Evolutionary conservation across 2,888 invertebrate species (phyloP).

Genomic region (Meganola albula): DNA sequence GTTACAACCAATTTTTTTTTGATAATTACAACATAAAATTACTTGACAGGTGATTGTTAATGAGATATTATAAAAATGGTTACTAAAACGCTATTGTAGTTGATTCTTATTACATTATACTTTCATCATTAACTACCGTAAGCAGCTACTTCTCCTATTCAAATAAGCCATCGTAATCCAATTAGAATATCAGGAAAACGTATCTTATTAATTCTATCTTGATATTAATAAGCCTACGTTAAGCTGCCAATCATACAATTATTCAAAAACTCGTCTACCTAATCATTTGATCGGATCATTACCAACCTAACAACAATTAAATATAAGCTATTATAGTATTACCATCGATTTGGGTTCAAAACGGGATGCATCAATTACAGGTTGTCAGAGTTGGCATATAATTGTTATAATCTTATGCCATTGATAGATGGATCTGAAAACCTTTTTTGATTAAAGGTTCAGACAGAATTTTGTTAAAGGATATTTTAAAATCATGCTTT

Average conservation of each 20-base stretch:
- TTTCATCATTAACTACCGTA: no score
- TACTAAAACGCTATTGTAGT: no score
- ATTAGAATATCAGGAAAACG: slow-evolving; percentile 20
- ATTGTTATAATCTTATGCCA: slow-evolving; percentile 30
- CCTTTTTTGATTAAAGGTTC: slow-evolving; percentile 28
- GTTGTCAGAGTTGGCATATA: slow-evolving; percentile 29
- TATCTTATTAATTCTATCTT: slow-evolving; percentile 19
- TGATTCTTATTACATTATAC: no score
- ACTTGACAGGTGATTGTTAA: no score
- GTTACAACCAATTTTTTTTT: no score
- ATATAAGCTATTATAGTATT: no score
- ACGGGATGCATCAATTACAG: slow-evolving; percentile 25
- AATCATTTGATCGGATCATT: slow-evolving; percentile 8
- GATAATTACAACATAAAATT: no score
- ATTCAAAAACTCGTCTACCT: slow-evolving; percentile 17
- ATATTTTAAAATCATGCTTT: no score
- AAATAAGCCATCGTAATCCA: slow-evolving; percentile 14
- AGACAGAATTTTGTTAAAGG: no score
- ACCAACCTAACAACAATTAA: slow-evolving; percentile 22
- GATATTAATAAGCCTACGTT: slow-evolving; percentile 12
- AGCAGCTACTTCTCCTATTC: no score
- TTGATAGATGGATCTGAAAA: slow-evolving; percentile 27
- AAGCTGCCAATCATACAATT: slow-evolving; percentile 27
- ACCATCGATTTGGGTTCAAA: slow-evolving; percentile 23
- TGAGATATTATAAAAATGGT: no score